These are phyloP conservation scores for Bergia sp. DNA, from an alignment of 92 coral and sea anemone genomes.

Conservation along the genomic window DNA sequence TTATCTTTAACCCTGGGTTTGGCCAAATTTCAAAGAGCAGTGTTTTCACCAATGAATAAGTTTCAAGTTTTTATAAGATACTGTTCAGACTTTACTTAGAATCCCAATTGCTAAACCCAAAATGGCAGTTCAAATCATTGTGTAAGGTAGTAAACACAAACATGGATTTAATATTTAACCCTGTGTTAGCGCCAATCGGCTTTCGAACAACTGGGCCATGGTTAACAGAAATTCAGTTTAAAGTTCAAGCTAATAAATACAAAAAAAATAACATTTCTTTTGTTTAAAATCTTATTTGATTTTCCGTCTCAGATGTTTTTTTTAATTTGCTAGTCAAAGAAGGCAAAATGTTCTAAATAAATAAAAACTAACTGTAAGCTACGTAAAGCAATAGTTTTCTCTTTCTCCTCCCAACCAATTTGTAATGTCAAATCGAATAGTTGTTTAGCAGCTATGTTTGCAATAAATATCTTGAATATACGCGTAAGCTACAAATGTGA, in stretches of 20 bases:
- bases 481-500: conserved; percentile 86
- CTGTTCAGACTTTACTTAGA: too few species aligned
- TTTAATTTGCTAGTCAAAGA: background rate
- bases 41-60: too few species aligned
- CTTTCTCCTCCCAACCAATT: conserved; percentile 4
- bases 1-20: too few species aligned
- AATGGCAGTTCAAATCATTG: too few species aligned
- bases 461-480: conserved; percentile 49
- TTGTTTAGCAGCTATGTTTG: conserved; percentile 5
- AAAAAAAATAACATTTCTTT: background rate
- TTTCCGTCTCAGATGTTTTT: background rate
- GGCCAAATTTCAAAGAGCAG: too few species aligned
- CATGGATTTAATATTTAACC: too few species aligned
- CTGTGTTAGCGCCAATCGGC: too few species aligned
- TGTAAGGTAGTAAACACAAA: too few species aligned
- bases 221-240: background rate
- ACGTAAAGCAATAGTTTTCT: conserved; percentile 9
- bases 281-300: background rate
- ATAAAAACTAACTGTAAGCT: background rate
- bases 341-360: background rate
- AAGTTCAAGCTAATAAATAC: background rate
- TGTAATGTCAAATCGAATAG: background rate
- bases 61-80: too few species aligned
- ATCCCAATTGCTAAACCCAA: too few species aligned
- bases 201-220: too few species aligned